These are phyloP conservation scores for Thalassoma bifasciatum DNA, from an alignment of 2,113 vertebrate genomes.

Conservation along the genomic window DNA sequence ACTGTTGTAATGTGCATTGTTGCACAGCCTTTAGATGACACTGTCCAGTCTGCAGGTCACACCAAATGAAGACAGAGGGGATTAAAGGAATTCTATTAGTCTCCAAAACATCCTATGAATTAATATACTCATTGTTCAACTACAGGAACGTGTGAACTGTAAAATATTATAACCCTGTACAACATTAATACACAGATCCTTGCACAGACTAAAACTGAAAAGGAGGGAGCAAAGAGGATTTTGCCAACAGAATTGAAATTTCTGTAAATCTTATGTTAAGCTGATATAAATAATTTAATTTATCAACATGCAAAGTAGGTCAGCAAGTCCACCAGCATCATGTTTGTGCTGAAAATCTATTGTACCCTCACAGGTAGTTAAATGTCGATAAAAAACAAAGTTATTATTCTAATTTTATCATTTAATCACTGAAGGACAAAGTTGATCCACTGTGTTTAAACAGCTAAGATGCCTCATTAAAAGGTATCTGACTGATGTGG, in stretches of 20 bases:
- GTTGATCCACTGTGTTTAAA: neutral
- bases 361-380: neutral
- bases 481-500: neutral
- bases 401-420: neutral
- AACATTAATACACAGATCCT: neutral
- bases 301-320: conserved; percentile 25
- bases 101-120: neutral
- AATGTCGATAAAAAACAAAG: neutral
- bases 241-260: neutral
- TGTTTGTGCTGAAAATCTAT: too few species aligned
- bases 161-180: neutral
- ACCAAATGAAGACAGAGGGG: neutral
- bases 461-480: neutral
- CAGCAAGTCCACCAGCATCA: neutral
- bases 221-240: neutral
- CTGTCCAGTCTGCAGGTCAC: neutral
- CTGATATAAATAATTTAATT: neutral
- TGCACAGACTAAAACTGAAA: neutral
- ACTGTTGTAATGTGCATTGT: neutral
- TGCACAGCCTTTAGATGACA: neutral
- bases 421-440: neutral
- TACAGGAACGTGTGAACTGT: neutral
- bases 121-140: neutral
- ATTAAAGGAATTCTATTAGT: neutral
- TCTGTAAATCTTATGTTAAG: neutral